phyloP scores from a whole-genome alignment of 2,797 vertebrate genomes.

The Parauchenoglanis punctatus region DNA sequence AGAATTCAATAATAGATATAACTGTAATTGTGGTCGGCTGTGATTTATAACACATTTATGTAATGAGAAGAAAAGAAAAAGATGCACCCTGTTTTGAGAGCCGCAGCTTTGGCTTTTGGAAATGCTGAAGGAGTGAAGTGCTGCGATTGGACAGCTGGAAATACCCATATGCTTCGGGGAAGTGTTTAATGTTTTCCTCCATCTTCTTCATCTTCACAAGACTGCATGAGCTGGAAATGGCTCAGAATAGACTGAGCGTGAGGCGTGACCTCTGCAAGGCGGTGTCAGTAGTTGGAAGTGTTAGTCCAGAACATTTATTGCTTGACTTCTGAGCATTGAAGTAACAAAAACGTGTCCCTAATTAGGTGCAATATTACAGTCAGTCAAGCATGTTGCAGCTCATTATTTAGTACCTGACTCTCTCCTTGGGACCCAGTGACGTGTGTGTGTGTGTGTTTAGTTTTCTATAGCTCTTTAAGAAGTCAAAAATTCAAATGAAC shows the following conservation, averaged over 20 bases:
- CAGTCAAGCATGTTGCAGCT: slow-evolving; percentile 74
- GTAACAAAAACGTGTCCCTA: slow-evolving; percentile 46
- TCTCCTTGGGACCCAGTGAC: slow-evolving; percentile 64
- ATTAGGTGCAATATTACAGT: slow-evolving; percentile 66
- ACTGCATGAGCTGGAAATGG: slow-evolving; percentile 30
- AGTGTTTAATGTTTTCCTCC: slow-evolving; percentile 10
- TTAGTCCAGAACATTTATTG: slow-evolving; percentile 15
- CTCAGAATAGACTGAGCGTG: slow-evolving; percentile 23
- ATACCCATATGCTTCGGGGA: slow-evolving; percentile 32
- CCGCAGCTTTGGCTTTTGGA: not conserved
- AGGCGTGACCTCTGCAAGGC: slow-evolving; percentile 28
- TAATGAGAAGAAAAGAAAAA: not conserved
- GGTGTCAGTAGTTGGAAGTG: slow-evolving; percentile 12
- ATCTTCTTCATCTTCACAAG: slow-evolving; percentile 39
- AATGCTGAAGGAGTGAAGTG: not conserved
- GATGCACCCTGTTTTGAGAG: not conserved
- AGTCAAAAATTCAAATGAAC: slow-evolving; percentile 28
- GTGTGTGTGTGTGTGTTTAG: slow-evolving; percentile 19
- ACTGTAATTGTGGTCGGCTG: not conserved
- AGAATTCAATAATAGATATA: too few species aligned
- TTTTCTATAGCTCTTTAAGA: slow-evolving; percentile 13
- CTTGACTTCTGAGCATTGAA: slow-evolving; percentile 13
- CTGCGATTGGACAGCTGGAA: slow-evolving; percentile 32
- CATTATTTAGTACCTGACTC: slow-evolving; percentile 68
- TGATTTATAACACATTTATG: not conserved